phyloP scores from a whole-genome alignment of 2,888 invertebrate species.

The Hirudinaria manillensis region DNA sequence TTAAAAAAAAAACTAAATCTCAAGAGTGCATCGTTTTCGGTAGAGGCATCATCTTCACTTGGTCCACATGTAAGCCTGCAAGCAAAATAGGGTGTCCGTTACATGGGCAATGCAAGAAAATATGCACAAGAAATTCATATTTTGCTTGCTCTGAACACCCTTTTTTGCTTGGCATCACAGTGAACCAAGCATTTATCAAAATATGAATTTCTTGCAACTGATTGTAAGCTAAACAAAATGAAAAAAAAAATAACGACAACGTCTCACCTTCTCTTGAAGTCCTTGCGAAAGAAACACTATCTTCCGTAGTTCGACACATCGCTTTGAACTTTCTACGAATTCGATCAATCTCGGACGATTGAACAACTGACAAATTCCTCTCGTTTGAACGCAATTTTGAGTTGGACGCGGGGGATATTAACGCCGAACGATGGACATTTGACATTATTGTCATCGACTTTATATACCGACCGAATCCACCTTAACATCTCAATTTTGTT shows the following conservation, averaged over 20 bases:
- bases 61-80: not conserved
- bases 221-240: not conserved
- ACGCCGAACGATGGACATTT: no score
- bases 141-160: constrained; percentile 10
- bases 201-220: constrained; percentile 15
- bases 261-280: not conserved
- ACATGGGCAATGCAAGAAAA: not conserved
- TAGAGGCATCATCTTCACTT: no score
- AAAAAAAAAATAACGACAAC: not conserved
- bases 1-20: no score
- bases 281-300: no score
- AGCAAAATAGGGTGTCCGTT: constrained; percentile 11
- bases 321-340: no score
- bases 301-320: no score
- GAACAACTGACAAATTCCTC: no score
- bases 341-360: no score
- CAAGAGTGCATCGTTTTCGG: no score
- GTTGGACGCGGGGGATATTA: no score
- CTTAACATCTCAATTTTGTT: not conserved
- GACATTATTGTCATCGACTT: no score
- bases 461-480: not conserved
- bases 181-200: not conserved
- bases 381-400: no score
- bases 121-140: constrained; percentile 15
- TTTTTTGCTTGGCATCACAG: constrained; percentile 10